Conservation (phyloP, 2,888 invertebrate genomes). For the Diplazon laetatorius region DNA sequence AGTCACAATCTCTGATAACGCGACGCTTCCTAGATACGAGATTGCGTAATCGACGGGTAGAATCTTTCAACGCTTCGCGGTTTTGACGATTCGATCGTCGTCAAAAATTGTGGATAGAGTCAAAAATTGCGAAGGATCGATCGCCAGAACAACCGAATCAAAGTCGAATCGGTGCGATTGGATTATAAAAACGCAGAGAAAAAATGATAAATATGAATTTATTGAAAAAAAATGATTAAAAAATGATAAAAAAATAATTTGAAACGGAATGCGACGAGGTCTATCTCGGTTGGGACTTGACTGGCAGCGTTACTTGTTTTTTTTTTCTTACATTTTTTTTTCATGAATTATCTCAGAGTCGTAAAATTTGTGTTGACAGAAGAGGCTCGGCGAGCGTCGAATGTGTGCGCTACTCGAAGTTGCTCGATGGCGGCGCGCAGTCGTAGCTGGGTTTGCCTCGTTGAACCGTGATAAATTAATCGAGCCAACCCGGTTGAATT, state of each 20-base stretch:
- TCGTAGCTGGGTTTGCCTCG: constrained; percentile 52
- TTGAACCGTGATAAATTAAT: constrained; percentile 28
- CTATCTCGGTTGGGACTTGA: neutral
- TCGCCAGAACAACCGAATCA: too few species aligned
- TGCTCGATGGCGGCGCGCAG: constrained; percentile 51
- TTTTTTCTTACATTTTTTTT: too few species aligned
- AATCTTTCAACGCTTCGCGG: neutral
- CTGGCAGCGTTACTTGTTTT: constrained; percentile 53
- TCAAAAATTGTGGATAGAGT: too few species aligned
- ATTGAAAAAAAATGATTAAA: neutral
- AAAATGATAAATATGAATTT: too few species aligned
- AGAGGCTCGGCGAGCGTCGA: constrained; percentile 64
- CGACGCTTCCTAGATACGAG: constrained; percentile 62
- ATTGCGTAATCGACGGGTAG: constrained; percentile 53
- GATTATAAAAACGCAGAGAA: too few species aligned
- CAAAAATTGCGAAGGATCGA: too few species aligned
- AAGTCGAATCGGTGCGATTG: too few species aligned
- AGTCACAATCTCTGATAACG: constrained; percentile 64
- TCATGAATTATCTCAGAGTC: constrained; percentile 66
- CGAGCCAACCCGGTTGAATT: constrained; percentile 3
- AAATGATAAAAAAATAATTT: too few species aligned
- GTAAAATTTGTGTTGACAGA: constrained; percentile 67
- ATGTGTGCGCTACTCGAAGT: constrained; percentile 59
- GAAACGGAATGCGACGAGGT: neutral
- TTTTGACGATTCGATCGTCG: too few species aligned